Conservation (phyloP, 2,888 invertebrate species). For the Drosophila rellima region DNA sequence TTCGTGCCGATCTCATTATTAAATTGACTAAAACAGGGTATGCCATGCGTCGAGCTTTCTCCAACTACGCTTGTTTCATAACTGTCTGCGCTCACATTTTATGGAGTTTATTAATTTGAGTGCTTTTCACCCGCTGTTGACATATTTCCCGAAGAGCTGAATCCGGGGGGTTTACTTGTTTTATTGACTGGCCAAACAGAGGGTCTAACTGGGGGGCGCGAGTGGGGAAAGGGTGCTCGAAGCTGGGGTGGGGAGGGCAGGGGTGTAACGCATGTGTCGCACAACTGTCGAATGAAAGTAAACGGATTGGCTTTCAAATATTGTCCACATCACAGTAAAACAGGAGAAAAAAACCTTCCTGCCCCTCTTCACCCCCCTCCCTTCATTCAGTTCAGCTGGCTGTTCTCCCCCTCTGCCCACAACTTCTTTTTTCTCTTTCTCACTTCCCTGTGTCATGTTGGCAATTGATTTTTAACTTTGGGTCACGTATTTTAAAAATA, state of each 20-base stretch:
- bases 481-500: conserved; percentile 77
- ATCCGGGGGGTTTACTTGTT: conserved; percentile 57
- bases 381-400: not conserved
- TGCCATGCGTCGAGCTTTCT: not conserved
- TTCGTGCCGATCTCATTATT: too few relatives aligned
- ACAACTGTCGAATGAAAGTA: conserved; percentile 78
- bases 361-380: not conserved
- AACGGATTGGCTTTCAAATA: conserved; percentile 79
- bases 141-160: conserved; percentile 47
- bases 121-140: conserved; percentile 75
- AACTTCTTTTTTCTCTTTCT: conserved; percentile 5
- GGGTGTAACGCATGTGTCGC: conserved; percentile 72
- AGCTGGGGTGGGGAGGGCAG: not conserved
- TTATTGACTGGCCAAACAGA: conserved; percentile 66
- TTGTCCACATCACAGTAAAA: conserved; percentile 38
- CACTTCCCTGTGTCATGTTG: conserved; percentile 38
- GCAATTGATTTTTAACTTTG: conserved; percentile 74
- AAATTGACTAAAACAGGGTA: conserved; percentile 12
- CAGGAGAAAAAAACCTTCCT: not conserved
- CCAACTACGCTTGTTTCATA: conserved; percentile 59
- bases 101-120: conserved; percentile 85
- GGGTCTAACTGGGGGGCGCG: not conserved
- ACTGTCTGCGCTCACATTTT: conserved; percentile 82
- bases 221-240: not conserved
- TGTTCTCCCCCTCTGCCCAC: not conserved